Percentiles rank a stretch among this genome's conserved stretches.
phyloP scores from a whole-genome alignment of 2,113 vertebrate genomes.

The Nyctibius bracteatus region DNA sequence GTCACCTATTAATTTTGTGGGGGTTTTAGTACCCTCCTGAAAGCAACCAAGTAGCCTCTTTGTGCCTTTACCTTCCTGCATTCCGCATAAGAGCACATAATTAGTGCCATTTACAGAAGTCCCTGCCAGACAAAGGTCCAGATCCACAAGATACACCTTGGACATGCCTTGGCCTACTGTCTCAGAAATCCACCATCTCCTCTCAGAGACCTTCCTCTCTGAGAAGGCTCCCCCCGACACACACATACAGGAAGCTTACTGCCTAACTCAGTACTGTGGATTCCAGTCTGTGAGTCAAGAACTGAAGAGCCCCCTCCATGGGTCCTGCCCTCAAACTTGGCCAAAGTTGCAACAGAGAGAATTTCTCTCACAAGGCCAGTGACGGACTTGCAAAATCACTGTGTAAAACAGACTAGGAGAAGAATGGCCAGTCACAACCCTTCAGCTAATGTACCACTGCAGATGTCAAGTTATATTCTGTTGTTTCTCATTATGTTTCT shows the following conservation, averaged over 20 bases:
- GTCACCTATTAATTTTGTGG: neutral
- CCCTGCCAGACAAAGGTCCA: neutral
- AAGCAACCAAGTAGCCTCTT: neutral
- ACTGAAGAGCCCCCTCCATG: neutral
- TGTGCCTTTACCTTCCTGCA: neutral
- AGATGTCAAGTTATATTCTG: neutral
- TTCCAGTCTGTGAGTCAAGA: neutral
- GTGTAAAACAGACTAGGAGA: neutral
- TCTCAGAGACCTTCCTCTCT: neutral
- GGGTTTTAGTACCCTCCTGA: neutral
- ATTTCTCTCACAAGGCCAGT: neutral
- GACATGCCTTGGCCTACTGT: neutral
- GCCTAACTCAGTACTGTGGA: neutral
- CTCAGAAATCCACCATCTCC: neutral
- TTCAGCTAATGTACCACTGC: neutral
- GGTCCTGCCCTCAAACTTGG: neutral
- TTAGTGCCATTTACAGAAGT: neutral
- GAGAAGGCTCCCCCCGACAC: neutral
- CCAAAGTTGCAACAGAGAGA: neutral
- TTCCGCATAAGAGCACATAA: neutral
- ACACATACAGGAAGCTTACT: neutral
- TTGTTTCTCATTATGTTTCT: neutral
- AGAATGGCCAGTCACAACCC: neutral
- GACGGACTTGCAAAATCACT: neutral
- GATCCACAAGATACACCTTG: neutral